Base-by-base conservation (phyloP, 1,140 invertebrate genomes). In the Ooceraea biroi region DNA sequence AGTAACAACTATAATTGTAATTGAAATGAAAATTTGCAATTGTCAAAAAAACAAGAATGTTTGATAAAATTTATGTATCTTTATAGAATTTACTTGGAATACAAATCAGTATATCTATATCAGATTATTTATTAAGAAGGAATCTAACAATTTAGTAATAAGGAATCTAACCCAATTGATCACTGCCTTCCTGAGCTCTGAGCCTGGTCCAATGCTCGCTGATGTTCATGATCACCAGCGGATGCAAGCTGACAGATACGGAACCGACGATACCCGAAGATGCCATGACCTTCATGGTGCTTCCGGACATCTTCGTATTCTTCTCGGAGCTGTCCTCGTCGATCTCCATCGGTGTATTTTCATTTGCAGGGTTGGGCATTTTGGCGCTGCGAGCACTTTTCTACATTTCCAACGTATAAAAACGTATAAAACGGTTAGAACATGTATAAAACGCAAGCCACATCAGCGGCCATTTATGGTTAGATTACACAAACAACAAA, bases 141-240 rank as follows among this genome's bases (percentile, higher is more conserved):
- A n/a, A n/a, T n/a, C 55, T 25, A 17, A 55, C 14, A n/a, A 36
- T 36, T 3, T 36, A 55, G n/a, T n/a, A 3, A 22, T 78, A 1
- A 0, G 17, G 74, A 44, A 69, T 61, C 76, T 36, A 90, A 97
- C 97, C 97, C 94, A 97, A 97, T 88, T 97, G 96, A n/a, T 97
- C 95, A 76, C 95, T 96, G 19, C 97, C 97, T 94, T 98, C 97
- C 93, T 99, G 98, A 30, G 98, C 98, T 86, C 97, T 95, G 61
- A 98, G 96, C 86, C 99, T 95, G 2, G 99, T 99, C 98, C 98
- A 99, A 91, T 99, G 99, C 94, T 99, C 99, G 0, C 98, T 99
- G 82, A 99, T 97, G 94, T 99, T 99, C 98, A 99, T 99, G 82
- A 99, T 99, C 44, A 99, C 99, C 41, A 99, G 94, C 1, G 99